Base-by-base conservation (phyloP, 1,140 invertebrate species). In the Macrobrachium nipponense region DNA sequence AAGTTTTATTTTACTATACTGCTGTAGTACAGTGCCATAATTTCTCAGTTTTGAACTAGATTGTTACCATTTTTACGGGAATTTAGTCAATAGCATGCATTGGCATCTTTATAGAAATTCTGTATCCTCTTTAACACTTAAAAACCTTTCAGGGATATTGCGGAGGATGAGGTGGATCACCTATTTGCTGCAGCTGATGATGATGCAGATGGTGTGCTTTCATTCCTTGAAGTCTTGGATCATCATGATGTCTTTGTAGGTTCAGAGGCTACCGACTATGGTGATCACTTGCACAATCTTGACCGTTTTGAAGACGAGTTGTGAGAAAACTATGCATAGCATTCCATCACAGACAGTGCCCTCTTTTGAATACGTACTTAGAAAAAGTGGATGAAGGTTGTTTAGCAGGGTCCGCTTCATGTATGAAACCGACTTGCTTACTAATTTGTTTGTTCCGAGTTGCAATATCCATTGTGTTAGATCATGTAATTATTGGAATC, bases 191-290 rank as follows among this genome's bases (percentile, higher is more conserved):
- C 95, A n/a, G 95, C 97, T 2, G 98, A 99, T 92, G 95, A 95
- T 88, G 94, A 99, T 91, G 95, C 95, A 90, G 97, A 99, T 91
- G 94, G 95, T 86, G 90, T 94, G 86, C 92, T 99, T 15, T 95
- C 95, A 0, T 96, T 95, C 90, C 92, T 95, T 11, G 98, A 99
- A 93, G 95, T 99, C 76, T 90, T 98, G 0, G 93, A 95, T 20
- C 95, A 98, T 91, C 95, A 98, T 90, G 96, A 98, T 87, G 94
- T 95, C 64, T 99, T 99, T 92, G 97, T 99, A 18, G 97, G 98
- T 18, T 98, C 96, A 91, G 97, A 99, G 93, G 97, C 96, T 0
- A 98, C 97, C n/a, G 96, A 98, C 90, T 98, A 97, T 92, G 97
- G 97, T 5, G 95, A 97, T 90, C 96, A 98, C 91, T 93, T 98